Base-by-base conservation (phyloP, 30 jellyfish, hydroid and myxozoan genomes). In the Aurelia aurita region DNA sequence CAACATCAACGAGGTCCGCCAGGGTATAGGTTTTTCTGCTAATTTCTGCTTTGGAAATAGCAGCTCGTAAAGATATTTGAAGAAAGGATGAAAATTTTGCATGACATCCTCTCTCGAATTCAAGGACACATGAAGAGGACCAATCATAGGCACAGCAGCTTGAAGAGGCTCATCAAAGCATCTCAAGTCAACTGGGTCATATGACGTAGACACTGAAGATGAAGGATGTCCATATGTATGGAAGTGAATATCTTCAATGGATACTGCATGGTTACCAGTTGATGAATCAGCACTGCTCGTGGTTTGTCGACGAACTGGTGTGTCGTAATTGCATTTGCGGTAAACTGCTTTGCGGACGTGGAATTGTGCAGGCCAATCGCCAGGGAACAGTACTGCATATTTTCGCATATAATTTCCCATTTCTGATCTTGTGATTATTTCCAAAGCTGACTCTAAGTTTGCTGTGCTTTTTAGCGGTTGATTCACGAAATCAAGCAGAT, bases 321-420 rank as follows among this genome's bases (percentile, higher is more conserved):
- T 47, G 59, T 47, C 59, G 16, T 47, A 47, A 16, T 47, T 16
- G 12, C 66, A 55, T 9, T 9, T 3, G 11, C 28, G 5, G 26
- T 55, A 55, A 55, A 55, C 67, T 22, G 67, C 67, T 55, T 16
- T 55, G 67, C 67, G 67, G 12, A 22, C 67, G 14, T 55, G 12
- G 67, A 55, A 55, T 5, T 55, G 67, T 55, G 67, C 31, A 55
- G 67, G 67, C 67, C 67, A 55, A 11, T 69, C 80, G 31, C 61
- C 61, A 18, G 80, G 80, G 9, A 34, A 14, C 58, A 69, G 10
- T 5, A 69, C 25, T 23, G 58, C 45, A 34, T 3, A 69, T 32
- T 2, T 23, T 69, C 31, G 11, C n/a, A 29, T n/a, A 26, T 69
- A 69, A 10, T 12, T 3, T 11, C 32, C 15, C 3, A 69, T 26